Percentiles rank a stretch among this genome's conserved stretches.
These are phyloP conservation scores for Lycaon pictus DNA, from an alignment of 2,113 vertebrate genomes.

Conservation along the genomic window DNA sequence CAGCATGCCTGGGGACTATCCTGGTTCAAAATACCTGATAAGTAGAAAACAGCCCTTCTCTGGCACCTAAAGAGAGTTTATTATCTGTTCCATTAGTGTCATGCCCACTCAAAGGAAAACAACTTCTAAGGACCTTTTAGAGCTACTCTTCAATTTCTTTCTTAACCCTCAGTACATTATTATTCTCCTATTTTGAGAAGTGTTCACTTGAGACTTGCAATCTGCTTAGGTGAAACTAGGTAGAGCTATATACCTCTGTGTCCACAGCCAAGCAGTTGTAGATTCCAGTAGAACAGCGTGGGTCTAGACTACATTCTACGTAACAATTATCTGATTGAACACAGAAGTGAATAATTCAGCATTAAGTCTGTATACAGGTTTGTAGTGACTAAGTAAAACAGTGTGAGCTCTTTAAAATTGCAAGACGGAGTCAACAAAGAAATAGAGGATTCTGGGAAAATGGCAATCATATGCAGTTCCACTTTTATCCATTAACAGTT, in stretches of 20 bases:
- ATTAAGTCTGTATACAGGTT: not conserved
- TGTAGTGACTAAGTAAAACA: not conserved
- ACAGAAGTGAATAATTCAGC: not conserved
- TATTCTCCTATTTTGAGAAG: constrained; percentile 48
- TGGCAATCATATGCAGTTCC: not conserved
- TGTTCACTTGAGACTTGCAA: not conserved
- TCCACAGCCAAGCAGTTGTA: not conserved
- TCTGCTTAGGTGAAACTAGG: not conserved
- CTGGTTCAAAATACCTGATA: not conserved
- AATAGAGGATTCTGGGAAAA: not conserved
- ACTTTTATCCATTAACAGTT: not conserved
- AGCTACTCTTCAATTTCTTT: not conserved
- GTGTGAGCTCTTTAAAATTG: not conserved
- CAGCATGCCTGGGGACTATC: not conserved
- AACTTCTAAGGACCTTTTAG: not conserved
- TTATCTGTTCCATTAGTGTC: not conserved
- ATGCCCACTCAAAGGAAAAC: not conserved
- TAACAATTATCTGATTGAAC: not conserved
- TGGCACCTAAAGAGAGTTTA: not conserved
- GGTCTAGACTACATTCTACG: not conserved
- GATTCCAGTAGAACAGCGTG: not conserved
- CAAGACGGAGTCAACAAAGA: not conserved
- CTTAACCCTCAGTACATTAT: not conserved
- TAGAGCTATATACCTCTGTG: not conserved
- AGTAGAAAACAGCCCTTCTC: not conserved